A percentile compares a stretch with the other conserved stretches of the same genome.
Conservation (phyloP, 2,888 invertebrate genomes). For the Girardia tigrina region DNA sequence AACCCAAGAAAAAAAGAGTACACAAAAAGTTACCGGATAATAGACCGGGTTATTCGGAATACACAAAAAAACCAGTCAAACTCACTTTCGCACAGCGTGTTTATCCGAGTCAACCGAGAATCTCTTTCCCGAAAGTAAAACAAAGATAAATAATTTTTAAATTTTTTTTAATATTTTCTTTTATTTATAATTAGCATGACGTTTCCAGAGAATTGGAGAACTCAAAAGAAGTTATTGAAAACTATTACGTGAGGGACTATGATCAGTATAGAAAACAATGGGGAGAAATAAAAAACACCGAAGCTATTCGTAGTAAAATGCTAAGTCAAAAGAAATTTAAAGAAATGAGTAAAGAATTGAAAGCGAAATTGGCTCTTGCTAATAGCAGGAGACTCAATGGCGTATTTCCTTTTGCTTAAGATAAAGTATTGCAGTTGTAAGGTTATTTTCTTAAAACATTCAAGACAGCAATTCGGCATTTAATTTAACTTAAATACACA, state of each 20-base stretch:
- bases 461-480: too few relatives aligned
- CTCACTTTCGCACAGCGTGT: not conserved
- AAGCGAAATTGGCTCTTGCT: not conserved
- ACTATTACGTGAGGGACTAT: conserved; percentile 7
- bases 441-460: too few relatives aligned
- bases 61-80: not conserved
- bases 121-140: not conserved
- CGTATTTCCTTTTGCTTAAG: conserved; percentile 8
- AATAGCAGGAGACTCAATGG: not conserved
- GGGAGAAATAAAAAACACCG: not conserved
- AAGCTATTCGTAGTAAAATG: not conserved
- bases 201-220: not conserved
- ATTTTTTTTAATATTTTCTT: not conserved
- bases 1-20: not conserved
- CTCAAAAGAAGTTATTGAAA: not conserved
- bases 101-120: not conserved
- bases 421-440: too few relatives aligned
- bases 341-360: not conserved
- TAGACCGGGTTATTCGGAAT: not conserved
- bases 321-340: not conserved
- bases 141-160: not conserved
- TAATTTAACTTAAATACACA: too few relatives aligned
- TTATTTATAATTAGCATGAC: not conserved
- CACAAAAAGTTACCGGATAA: conserved; percentile 8
- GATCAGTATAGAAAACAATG: conserved; percentile 9